These are phyloP conservation scores for Craterocephalus amniculus DNA, from an alignment of 2,797 vertebrate genomes.

Conservation along the genomic window DNA sequence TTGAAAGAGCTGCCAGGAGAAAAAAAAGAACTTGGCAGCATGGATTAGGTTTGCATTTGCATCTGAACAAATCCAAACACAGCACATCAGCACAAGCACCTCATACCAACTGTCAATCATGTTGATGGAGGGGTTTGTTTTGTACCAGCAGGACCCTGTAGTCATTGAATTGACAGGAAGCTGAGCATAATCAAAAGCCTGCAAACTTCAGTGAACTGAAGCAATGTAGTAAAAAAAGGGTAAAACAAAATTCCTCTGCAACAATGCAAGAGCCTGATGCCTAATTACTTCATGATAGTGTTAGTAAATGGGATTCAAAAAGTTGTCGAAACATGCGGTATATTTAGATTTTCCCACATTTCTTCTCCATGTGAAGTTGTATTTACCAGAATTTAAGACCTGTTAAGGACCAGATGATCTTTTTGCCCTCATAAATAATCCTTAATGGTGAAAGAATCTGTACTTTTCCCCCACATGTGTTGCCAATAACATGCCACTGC, in stretches of 20 bases:
- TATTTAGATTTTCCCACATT: no score
- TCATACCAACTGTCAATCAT: not conserved
- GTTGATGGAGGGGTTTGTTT: not conserved
- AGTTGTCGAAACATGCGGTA: not conserved
- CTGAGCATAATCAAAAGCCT: no score
- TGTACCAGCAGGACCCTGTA: not conserved
- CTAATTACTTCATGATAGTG: not conserved
- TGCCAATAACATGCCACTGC: conserved; percentile 20
- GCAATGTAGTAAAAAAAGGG: not conserved
- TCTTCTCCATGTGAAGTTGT: not conserved
- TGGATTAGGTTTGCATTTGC: not conserved
- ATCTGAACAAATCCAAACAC: not conserved
- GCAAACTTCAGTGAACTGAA: not conserved
- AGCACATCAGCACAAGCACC: not conserved
- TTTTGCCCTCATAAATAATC: not conserved
- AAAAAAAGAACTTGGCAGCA: not conserved
- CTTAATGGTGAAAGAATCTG: not conserved
- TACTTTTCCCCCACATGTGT: not conserved
- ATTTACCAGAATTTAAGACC: not conserved
- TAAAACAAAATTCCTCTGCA: not conserved
- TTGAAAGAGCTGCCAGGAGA: not conserved
- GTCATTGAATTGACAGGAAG: not conserved
- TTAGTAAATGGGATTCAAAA: not conserved
- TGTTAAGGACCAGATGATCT: not conserved
- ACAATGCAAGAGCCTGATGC: not conserved